Conservation (phyloP, 1,140 invertebrate genomes). For the Tyrophagus putrescentiae region DNA sequence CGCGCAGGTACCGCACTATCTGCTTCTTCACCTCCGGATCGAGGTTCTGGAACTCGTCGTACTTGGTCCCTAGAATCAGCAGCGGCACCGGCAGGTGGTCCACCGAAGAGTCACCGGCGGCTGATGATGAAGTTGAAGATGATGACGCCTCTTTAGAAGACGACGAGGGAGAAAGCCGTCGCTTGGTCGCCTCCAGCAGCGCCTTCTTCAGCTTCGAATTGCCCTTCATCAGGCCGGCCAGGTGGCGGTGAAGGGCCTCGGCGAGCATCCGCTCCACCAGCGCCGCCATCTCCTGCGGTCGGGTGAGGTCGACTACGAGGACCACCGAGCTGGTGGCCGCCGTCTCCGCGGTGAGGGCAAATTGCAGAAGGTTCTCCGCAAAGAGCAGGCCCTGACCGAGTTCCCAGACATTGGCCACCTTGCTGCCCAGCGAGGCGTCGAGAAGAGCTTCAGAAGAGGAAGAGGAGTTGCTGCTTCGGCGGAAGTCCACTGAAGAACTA, state of each 20-base stretch:
- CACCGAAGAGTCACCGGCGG: neutral
- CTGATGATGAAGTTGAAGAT: neutral
- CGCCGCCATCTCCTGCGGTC: neutral
- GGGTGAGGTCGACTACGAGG: conserved; percentile 3
- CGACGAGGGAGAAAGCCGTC: too few species aligned
- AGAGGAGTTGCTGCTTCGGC: neutral
- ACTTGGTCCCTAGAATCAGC: neutral
- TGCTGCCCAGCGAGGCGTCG: neutral
- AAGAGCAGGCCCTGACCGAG: neutral
- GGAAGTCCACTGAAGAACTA: too few species aligned
- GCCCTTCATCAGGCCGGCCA: neutral
- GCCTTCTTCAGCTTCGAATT: neutral
- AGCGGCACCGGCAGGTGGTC: neutral
- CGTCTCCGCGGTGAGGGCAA: neutral
- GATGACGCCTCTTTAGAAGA: neutral
- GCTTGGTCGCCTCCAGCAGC: neutral
- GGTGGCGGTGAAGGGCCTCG: neutral
- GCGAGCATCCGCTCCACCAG: neutral
- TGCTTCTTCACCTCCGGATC: conserved; percentile 14
- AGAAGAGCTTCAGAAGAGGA: neutral
- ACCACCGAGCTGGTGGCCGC: neutral
- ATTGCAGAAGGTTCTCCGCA: neutral
- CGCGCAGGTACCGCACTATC: conserved; percentile 1
- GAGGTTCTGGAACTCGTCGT: conserved; percentile 12
- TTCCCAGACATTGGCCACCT: conserved; percentile 6